These are phyloP conservation scores for Bergia puertoricense DNA, from an alignment of 92 coral and sea anemone species.

Conservation along the genomic window DNA sequence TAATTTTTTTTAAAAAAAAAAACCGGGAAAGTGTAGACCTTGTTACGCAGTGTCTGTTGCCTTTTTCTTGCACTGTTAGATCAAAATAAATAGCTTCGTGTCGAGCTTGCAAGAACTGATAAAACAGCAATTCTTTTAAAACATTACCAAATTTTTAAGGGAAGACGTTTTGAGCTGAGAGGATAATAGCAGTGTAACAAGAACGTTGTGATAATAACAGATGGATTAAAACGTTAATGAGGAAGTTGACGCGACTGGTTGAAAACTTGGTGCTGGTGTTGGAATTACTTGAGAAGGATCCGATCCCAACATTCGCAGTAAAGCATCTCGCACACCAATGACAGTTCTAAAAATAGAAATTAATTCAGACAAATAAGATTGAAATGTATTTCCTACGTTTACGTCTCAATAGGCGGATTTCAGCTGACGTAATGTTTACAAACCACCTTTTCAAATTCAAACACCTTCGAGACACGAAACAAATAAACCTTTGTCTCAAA, in stretches of 20 bases:
- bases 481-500: no score
- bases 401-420: no score
- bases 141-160: neutral
- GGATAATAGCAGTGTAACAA: neutral
- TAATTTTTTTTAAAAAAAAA: no score
- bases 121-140: neutral
- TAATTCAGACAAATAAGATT: neutral
- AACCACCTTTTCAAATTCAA: no score
- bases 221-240: neutral
- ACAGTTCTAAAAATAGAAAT: slow-evolving; percentile 55
- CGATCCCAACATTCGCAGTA: slow-evolving; percentile 56
- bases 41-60: no score
- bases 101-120: no score
- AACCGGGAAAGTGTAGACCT: no score
- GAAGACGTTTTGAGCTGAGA: no score
- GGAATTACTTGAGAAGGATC: slow-evolving; percentile 33
- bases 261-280: slow-evolving; percentile 39
- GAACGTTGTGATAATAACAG: neutral
- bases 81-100: no score
- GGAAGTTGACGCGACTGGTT: neutral
- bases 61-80: no score
- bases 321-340: slow-evolving; percentile 84
- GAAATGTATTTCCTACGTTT: neutral
- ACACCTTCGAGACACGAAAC: no score
- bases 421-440: no score